phyloP scores from a whole-genome alignment of 2,797 vertebrate species.

The Anas acuta region DNA sequence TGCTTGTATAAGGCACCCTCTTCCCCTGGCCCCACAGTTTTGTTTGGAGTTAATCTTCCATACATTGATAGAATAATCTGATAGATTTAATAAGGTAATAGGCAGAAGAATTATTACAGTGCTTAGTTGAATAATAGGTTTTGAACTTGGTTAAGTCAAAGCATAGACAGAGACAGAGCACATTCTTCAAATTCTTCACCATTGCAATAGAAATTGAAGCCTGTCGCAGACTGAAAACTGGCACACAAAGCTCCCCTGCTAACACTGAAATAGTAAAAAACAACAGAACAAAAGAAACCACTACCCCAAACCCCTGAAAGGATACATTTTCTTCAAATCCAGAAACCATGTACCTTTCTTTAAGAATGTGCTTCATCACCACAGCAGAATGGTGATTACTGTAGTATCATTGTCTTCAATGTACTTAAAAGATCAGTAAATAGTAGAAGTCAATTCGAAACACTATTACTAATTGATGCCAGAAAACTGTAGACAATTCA shows the following conservation, averaged over 20 bases:
- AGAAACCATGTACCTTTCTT: not conserved
- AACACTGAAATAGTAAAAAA: not conserved
- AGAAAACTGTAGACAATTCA: not conserved
- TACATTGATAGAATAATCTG: constrained; percentile 35
- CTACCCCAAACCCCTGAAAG: not conserved
- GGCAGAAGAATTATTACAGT: constrained; percentile 49
- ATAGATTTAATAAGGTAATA: constrained; percentile 51
- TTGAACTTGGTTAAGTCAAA: constrained; percentile 41
- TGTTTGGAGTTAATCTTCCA: constrained; percentile 58
- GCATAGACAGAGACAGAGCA: not conserved
- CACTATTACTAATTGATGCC: not conserved
- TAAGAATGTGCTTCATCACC: not conserved
- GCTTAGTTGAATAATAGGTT: constrained; percentile 3
- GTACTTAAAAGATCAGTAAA: not conserved
- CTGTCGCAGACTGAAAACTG: not conserved
- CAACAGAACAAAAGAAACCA: not conserved
- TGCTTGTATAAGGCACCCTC: not conserved
- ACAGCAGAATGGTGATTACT: not conserved
- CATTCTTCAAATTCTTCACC: constrained; percentile 1
- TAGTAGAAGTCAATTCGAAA: not conserved
- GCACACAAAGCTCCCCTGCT: not conserved
- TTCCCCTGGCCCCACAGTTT: constrained; percentile 14
- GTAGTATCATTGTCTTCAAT: not conserved
- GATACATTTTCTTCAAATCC: not conserved
- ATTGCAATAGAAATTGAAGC: not conserved